Evolutionary conservation across 2,797 vertebrate species (phyloP).

Genomic region (Pseudocheirus occidentalis): DNA sequence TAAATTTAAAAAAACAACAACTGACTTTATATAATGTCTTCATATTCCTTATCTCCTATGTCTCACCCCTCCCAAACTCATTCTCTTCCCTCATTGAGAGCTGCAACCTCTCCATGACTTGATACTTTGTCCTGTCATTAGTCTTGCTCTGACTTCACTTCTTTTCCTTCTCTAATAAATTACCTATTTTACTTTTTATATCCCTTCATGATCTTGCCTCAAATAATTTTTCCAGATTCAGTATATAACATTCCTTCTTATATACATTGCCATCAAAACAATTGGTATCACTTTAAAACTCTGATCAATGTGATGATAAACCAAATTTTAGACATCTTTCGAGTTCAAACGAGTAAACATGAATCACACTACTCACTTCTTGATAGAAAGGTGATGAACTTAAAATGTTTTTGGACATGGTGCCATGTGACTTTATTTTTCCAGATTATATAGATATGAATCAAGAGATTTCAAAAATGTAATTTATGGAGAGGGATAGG

Average conservation of each 20-base stretch:
- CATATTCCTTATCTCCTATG: not conserved
- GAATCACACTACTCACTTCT: not conserved
- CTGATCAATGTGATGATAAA: not conserved
- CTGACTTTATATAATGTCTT: not conserved
- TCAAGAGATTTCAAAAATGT: not conserved
- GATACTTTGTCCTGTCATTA: not conserved
- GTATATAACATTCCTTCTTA: not conserved
- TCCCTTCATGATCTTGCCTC: not conserved
- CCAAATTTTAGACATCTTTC: not conserved
- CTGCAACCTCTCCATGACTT: not conserved
- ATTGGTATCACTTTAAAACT: not conserved
- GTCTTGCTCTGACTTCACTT: not conserved
- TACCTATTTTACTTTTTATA: not conserved
- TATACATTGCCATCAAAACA: not conserved
- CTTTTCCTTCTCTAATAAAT: not conserved
- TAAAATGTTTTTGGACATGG: not conserved
- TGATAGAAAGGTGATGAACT: not conserved
- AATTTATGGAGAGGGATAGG: not conserved
- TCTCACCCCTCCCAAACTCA: not conserved
- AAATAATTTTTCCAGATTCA: not conserved
- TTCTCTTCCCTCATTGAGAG: not conserved
- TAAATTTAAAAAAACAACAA: not conserved
- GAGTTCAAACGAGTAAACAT: not conserved
- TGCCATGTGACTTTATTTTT: not conserved
- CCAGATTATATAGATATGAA: not conserved